phyloP scores from a whole-genome alignment of 1,140 invertebrate species.

The Eumeta japonica region DNA sequence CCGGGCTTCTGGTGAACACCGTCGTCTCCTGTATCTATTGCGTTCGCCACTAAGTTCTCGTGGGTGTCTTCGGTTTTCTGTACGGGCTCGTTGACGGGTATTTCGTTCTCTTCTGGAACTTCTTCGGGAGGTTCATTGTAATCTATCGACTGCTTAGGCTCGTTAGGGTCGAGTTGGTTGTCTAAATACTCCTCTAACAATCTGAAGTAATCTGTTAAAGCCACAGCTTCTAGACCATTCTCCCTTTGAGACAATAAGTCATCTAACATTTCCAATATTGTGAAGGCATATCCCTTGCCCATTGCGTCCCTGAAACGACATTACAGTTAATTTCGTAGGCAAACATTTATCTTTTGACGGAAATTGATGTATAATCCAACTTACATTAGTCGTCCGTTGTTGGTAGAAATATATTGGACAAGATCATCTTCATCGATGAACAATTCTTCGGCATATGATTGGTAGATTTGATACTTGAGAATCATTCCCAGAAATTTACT shows the following conservation, averaged over 20 bases:
- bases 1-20: constrained; percentile 20
- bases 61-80: constrained; percentile 18
- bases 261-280: constrained; percentile 40
- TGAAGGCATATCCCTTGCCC: constrained; percentile 33
- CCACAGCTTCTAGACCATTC: constrained; percentile 39
- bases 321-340: background rate
- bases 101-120: constrained; percentile 26
- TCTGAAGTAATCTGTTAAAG: constrained; percentile 41
- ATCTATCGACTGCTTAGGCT: constrained; percentile 21
- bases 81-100: constrained; percentile 13
- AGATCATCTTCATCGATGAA: constrained; percentile 40
- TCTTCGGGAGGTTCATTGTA: constrained; percentile 24
- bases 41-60: constrained; percentile 27
- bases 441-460: constrained; percentile 46
- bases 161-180: constrained; percentile 36
- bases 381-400: constrained; percentile 39
- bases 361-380: constrained; percentile 23
- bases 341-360: constrained; percentile 37
- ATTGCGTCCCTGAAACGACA: constrained; percentile 33
- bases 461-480: constrained; percentile 47
- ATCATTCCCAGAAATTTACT: constrained; percentile 47
- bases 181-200: constrained; percentile 48
- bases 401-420: constrained; percentile 30
- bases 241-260: constrained; percentile 42
- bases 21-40: constrained; percentile 35